Base-by-base conservation (phyloP, 2,888 invertebrate genomes). In the Chrysodeixis includens region DNA sequence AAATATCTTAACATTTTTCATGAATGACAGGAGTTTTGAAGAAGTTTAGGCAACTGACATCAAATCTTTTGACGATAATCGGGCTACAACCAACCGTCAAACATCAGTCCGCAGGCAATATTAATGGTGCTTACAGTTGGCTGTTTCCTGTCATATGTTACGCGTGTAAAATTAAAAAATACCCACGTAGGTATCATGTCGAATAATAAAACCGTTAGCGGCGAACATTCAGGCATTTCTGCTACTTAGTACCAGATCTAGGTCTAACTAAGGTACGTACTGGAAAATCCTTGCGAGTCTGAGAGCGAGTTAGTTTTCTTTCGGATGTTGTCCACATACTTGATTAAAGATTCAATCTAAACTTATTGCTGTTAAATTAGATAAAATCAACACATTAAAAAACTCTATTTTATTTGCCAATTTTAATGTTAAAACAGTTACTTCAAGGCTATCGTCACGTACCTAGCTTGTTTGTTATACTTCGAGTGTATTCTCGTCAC, bases 401-500 rank as follows among this genome's bases (percentile, higher is more conserved):
- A 16, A 18, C 18, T 10, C 18, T 10, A 9, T 46, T 46, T 8
- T 16, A 7, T 46, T 46, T 8, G 18, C n/a, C 18, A 18, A 46
- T 18, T n/a, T 6, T 5, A 46, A 16, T 10, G 5, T 46, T 40
- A 5, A n/a, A 58, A 54, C 56, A 59, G 44, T 64, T 56, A 52
- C 30, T 56, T 66, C 55, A 67, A 72, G 69, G 65, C 56, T 59
- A 58, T n/a, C 32, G 30, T 54, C 57, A 68, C 57, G 57, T 66
- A 63, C 59, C 69, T 66, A 78, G 57, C 64, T 60, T 60, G 54
- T 75, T 60, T 60, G 54, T 75, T 58, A 55, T 66, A 62, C 44
- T 66, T 32, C 58, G 46, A 74, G 74, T 71, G 77, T 87, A 89
- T 88, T 90, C 88, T 76, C 69, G 86, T 90, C 88, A 88, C 88